A percentile compares a stretch with the other conserved stretches of the same genome.
These are phyloP conservation scores for Cyphomyrmex costatus DNA, from an alignment of 1,140 invertebrate genomes.

Conservation along the genomic window DNA sequence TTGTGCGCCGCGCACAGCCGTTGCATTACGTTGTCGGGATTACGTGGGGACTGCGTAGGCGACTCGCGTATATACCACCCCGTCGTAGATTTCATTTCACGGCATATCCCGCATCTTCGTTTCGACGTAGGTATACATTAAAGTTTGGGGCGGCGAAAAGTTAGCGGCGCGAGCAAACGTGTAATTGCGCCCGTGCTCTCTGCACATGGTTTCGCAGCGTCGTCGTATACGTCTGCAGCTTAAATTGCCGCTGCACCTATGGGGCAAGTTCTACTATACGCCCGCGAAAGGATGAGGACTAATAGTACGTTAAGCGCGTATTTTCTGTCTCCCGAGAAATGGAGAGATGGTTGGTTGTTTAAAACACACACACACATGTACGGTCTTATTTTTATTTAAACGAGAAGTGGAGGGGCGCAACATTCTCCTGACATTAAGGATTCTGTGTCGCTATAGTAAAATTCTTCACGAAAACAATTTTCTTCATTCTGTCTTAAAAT, in stretches of 20 bases:
- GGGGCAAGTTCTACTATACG: neutral
- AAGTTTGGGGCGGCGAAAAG: conserved; percentile 36
- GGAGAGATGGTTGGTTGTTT: neutral
- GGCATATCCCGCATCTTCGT: conserved; percentile 37
- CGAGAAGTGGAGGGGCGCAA: neutral
- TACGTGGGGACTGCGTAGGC: neutral
- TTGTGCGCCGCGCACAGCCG: conserved; percentile 7
- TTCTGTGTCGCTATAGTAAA: neutral
- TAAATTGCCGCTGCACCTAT: neutral
- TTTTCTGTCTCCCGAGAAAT: neutral
- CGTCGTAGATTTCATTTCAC: conserved; percentile 18
- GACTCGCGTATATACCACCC: neutral
- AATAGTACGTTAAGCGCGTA: neutral
- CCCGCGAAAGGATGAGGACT: neutral
- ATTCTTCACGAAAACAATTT: neutral
- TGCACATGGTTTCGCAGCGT: neutral
- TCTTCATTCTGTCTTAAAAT: neutral
- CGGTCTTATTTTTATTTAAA: neutral
- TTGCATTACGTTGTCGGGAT: conserved; percentile 58
- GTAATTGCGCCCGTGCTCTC: conserved; percentile 16
- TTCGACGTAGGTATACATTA: conserved; percentile 4
- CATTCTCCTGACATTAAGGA: neutral
- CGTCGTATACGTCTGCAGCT: neutral
- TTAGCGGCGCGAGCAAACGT: conserved; percentile 20
- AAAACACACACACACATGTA: neutral